Conservation (phyloP, 2,797 vertebrate genomes). For the Menidia menidia region DNA sequence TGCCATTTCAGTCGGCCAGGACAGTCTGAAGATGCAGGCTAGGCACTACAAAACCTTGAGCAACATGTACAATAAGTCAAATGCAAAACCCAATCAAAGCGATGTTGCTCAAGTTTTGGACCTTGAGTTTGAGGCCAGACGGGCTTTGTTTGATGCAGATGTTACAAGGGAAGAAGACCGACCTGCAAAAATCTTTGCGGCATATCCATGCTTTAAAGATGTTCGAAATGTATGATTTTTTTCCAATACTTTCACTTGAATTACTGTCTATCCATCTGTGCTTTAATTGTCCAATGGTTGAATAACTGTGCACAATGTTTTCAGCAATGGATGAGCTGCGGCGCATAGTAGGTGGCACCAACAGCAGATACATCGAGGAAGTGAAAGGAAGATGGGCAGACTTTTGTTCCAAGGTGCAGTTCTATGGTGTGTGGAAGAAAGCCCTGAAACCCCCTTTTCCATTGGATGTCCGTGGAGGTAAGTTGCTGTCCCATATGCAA, state of each 20-base stretch:
- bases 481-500: slow-evolving; percentile 5
- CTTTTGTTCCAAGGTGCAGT: slow-evolving; percentile 19
- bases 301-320: too few species aligned
- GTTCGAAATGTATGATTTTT: background rate
- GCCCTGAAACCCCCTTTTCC: slow-evolving; percentile 23
- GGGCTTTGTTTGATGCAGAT: background rate
- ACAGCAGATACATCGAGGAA: slow-evolving; percentile 11
- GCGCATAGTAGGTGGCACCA: slow-evolving; percentile 32
- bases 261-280: too few species aligned
- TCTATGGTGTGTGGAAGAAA: slow-evolving; percentile 25
- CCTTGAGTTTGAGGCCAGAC: slow-evolving; percentile 37
- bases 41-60: slow-evolving; percentile 41
- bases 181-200: background rate
- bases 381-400: slow-evolving; percentile 23
- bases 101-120: slow-evolving; percentile 43
- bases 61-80: slow-evolving; percentile 21
- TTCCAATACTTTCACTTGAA: too few species aligned
- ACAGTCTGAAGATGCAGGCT: slow-evolving; percentile 42
- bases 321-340: slow-evolving; percentile 17
- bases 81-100: slow-evolving; percentile 36
- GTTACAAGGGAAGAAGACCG: slow-evolving; percentile 7
- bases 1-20: slow-evolving; percentile 13
- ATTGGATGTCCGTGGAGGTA: slow-evolving; percentile 15
- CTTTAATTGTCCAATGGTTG: too few species aligned
- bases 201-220: background rate